Conservation (phyloP, 2,797 vertebrate genomes). For the Perodicticus potto region DNA sequence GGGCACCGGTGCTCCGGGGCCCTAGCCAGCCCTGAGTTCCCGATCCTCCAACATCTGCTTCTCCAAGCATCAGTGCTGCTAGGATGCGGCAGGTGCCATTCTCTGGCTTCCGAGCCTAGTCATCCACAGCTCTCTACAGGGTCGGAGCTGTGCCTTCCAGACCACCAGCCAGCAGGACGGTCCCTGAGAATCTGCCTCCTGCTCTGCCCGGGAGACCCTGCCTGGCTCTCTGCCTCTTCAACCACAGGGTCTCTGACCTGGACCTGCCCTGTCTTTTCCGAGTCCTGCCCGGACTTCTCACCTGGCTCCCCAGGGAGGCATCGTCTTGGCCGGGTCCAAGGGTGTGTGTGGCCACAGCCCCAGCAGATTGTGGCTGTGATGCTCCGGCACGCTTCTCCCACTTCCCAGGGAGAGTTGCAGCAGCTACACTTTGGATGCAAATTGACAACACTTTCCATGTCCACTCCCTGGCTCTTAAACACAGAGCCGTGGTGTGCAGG, state of each 20-base stretch:
- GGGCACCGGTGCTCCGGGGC: not conserved
- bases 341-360: rapidly evolving
- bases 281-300: not conserved
- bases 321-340: not conserved
- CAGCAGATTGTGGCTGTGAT: not conserved
- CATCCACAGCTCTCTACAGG: rapidly evolving
- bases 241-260: rapidly evolving
- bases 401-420: not conserved
- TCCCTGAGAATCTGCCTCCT: not conserved
- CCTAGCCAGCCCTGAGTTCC: not conserved
- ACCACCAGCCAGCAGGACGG: not conserved
- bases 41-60: rapidly evolving
- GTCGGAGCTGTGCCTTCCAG: not conserved
- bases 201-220: not conserved
- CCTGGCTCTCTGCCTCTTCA: not conserved
- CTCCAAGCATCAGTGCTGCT: rapidly evolving
- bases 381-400: rapidly evolving
- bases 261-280: not conserved
- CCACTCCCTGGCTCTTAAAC: not conserved
- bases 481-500: rapidly evolving
- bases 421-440: not conserved
- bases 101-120: not conserved
- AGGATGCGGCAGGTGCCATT: not conserved
- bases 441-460: rapidly evolving
- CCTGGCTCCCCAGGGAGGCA: not conserved